phyloP scores from a whole-genome alignment of 2,113 vertebrate genomes.

The Willisornis vidua region DNA sequence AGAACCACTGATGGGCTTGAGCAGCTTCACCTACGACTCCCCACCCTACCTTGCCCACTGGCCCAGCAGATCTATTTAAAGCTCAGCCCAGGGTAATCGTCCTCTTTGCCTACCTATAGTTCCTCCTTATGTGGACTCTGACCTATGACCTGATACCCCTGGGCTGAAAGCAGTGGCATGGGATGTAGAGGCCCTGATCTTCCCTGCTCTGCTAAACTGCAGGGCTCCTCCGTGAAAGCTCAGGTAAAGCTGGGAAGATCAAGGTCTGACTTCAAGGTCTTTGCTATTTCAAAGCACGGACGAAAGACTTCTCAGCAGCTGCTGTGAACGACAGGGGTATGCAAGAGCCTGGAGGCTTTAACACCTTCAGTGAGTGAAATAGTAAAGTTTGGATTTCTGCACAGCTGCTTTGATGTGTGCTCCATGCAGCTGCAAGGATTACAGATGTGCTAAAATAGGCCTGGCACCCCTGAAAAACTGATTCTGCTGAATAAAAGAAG shows the following conservation, averaged over 20 bases:
- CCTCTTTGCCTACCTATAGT: background rate
- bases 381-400: background rate
- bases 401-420: background rate
- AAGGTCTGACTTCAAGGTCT: background rate
- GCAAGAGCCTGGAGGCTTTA: background rate
- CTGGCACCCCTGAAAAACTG: background rate
- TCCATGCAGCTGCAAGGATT: background rate
- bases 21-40: background rate
- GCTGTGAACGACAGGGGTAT: background rate
- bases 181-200: background rate
- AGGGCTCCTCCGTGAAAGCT: background rate
- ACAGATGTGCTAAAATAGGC: background rate
- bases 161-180: background rate
- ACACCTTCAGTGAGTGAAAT: background rate
- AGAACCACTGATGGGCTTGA: background rate
- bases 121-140: background rate
- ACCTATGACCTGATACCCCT: background rate
- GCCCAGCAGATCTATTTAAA: background rate
- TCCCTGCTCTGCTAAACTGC: background rate
- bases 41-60: background rate
- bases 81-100: rapidly evolving
- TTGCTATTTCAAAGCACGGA: background rate
- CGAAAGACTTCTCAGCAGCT: background rate
- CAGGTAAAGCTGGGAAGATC: background rate
- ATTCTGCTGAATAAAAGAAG: background rate